phyloP scores from a whole-genome alignment of 2,888 invertebrate genomes.

The Drosophila yooni region DNA sequence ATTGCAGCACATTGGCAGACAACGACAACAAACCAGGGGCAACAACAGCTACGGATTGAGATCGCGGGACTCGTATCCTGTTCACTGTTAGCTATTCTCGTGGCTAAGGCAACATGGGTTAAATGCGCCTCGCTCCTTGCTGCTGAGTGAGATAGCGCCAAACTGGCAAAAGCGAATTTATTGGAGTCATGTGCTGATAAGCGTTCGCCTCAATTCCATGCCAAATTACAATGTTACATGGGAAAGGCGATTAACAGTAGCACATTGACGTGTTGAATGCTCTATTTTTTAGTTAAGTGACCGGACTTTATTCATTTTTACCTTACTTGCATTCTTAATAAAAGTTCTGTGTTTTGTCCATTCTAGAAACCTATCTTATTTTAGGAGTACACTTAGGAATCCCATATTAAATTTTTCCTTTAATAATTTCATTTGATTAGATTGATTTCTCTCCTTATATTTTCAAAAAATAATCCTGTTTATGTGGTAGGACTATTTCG shows the following conservation, averaged over 20 bases:
- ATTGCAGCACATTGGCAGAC: conserved; percentile 69
- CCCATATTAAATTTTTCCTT: no score
- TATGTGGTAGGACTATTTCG: background rate
- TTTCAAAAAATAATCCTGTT: background rate
- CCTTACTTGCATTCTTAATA: no score
- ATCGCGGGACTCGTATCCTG: conserved; percentile 28
- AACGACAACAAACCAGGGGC: conserved; percentile 18
- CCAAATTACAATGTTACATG: conserved; percentile 77
- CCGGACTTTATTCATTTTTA: background rate
- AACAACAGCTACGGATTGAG: conserved; percentile 51
- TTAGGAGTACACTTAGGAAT: background rate
- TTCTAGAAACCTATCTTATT: background rate
- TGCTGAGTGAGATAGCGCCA: conserved; percentile 68
- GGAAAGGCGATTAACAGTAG: conserved; percentile 6
- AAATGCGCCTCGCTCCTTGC: conserved; percentile 49
- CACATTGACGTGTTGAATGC: conserved; percentile 29
- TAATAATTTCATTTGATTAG: background rate
- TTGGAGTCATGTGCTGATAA: conserved; percentile 80
- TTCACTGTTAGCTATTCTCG: conserved; percentile 11
- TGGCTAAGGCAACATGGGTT: conserved; percentile 56
- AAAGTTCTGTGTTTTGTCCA: no score
- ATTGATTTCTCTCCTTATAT: background rate
- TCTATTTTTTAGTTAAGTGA: conserved; percentile 8
- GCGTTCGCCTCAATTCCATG: conserved; percentile 67
- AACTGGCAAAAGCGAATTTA: conserved; percentile 74